A percentile compares a stretch with the other conserved stretches of the same genome.
Conservation (phyloP, 1,140 invertebrate species). For the Conus betulinus region DNA sequence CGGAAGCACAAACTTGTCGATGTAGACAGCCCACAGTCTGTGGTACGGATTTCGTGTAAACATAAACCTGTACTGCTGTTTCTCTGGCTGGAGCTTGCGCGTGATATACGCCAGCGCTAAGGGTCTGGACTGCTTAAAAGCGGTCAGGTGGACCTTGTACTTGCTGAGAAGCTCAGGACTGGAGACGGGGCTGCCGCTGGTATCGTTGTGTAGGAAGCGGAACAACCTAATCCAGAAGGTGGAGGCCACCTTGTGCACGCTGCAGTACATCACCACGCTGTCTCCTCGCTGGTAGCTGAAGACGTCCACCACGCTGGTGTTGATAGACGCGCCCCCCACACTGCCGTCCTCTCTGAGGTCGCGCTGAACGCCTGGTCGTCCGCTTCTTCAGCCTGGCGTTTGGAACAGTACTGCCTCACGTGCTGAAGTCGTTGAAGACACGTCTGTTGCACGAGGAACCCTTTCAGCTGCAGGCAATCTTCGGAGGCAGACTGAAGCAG, state of each 20-base stretch:
- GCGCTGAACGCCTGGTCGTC: neutral
- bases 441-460: neutral
- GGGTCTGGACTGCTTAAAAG: neutral
- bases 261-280: constrained; percentile 30
- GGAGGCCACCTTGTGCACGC: constrained; percentile 42
- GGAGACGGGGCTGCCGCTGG: neutral
- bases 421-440: neutral
- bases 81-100: constrained; percentile 12
- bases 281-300: constrained; percentile 8
- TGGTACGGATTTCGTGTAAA: constrained; percentile 38
- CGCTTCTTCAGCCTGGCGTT: neutral
- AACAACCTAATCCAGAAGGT: constrained; percentile 41
- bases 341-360: neutral
- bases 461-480: neutral
- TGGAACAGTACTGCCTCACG: constrained; percentile 3
- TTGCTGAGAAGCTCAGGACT: constrained; percentile 37
- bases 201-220: constrained; percentile 40
- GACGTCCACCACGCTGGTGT: constrained; percentile 14
- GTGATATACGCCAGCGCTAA: constrained; percentile 20
- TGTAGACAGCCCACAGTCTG: constrained; percentile 44
- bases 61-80: constrained; percentile 40
- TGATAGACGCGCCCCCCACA: neutral
- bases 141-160: constrained; percentile 34
- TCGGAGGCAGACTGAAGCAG: neutral
- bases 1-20: constrained; percentile 45